A percentile compares a stretch with the other conserved stretches of the same genome.
Conservation (phyloP, 2,113 vertebrate species). For the Seriola quinqueradiata region DNA sequence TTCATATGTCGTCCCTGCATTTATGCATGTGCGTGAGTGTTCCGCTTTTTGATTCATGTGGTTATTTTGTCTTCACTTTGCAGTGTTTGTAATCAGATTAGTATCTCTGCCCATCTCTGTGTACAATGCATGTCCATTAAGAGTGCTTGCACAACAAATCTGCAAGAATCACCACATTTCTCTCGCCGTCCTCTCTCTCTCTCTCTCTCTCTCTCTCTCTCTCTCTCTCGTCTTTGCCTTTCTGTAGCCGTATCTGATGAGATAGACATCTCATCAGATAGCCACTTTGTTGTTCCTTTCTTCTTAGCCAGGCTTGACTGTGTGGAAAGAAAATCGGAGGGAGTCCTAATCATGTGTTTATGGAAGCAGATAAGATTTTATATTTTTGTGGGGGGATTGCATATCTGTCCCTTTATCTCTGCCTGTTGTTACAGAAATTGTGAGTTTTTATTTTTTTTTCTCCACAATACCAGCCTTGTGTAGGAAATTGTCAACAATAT, state of each 20-base stretch:
- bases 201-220: slow-evolving; percentile 43
- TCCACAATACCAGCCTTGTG: slow-evolving; percentile 53
- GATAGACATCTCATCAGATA: slow-evolving; percentile 85
- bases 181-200: slow-evolving; percentile 17
- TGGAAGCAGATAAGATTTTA: slow-evolving; percentile 82
- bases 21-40: neutral
- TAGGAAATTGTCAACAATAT: slow-evolving; percentile 57
- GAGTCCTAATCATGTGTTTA: slow-evolving; percentile 82
- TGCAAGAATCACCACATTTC: slow-evolving; percentile 34
- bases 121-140: slow-evolving; percentile 47
- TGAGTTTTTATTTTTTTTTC: slow-evolving; percentile 40
- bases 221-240: slow-evolving; percentile 57
- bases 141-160: slow-evolving; percentile 59
- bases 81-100: slow-evolving; percentile 78
- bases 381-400: slow-evolving; percentile 70
- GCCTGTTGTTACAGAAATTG: slow-evolving; percentile 61
- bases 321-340: slow-evolving; percentile 73
- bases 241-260: slow-evolving; percentile 70
- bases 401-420: slow-evolving; percentile 65
- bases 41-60: slow-evolving; percentile 40
- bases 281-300: slow-evolving; percentile 79
- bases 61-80: slow-evolving; percentile 48
- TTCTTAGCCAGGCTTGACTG: slow-evolving; percentile 74
- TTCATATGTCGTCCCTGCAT: slow-evolving; percentile 10
- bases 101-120: slow-evolving; percentile 52